phyloP scores from a whole-genome alignment of 2,113 vertebrate genomes.

The Parotia lawesii region DNA sequence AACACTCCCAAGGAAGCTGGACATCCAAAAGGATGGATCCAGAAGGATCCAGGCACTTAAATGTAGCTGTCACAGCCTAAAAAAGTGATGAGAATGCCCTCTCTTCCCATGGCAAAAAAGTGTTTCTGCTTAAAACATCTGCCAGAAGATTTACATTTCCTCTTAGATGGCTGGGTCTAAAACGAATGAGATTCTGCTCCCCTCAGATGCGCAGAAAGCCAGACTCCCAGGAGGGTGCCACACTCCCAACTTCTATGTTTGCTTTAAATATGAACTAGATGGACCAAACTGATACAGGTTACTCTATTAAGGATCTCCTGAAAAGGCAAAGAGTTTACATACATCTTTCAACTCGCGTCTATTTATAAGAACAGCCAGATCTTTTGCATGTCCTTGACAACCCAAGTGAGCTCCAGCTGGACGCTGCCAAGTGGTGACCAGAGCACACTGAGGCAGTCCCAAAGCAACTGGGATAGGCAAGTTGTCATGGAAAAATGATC shows the following conservation, averaged over 20 bases:
- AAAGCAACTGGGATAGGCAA: not conserved
- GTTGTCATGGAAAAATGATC: not conserved
- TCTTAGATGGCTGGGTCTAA: not conserved
- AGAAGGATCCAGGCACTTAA: not conserved
- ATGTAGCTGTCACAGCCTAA: not conserved
- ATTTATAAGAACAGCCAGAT: not conserved
- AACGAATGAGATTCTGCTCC: not conserved
- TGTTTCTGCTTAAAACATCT: not conserved
- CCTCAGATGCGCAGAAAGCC: not conserved
- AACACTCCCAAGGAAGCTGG: not conserved
- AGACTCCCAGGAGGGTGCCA: not conserved
- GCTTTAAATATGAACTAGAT: not conserved
- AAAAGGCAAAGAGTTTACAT: not conserved
- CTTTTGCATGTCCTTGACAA: not conserved
- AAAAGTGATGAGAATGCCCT: not conserved
- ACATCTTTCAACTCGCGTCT: not conserved
- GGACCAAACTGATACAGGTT: not conserved
- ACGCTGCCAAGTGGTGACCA: not conserved
- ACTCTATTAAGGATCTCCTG: not conserved
- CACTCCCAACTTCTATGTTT: not conserved
- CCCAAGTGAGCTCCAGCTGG: not conserved
- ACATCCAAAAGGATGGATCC: not conserved
- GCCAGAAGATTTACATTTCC: not conserved
- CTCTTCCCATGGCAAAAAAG: not conserved
- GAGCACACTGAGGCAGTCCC: not conserved